Conservation (phyloP, 2,113 vertebrate species). For the Syrmaticus mikado region DNA sequence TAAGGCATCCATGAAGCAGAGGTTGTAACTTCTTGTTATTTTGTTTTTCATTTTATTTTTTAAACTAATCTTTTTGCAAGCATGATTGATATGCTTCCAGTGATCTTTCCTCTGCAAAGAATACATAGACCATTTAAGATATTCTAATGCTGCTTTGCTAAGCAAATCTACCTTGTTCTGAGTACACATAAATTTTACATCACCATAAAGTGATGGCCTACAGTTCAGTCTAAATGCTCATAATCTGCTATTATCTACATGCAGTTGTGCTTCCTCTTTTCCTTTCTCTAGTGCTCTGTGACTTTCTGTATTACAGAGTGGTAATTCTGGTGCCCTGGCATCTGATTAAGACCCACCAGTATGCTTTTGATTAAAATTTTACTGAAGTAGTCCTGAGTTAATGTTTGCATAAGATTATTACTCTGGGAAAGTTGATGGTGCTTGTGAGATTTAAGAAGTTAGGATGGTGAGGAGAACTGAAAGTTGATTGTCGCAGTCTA, state of each 20-base stretch:
- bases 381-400: background rate
- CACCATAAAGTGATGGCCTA: background rate
- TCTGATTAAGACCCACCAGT: background rate
- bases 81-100: accelerated
- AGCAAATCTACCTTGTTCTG: background rate
- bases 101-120: background rate
- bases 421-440: background rate
- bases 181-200: background rate
- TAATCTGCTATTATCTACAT: background rate
- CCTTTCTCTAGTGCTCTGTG: accelerated
- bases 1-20: background rate
- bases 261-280: background rate
- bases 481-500: background rate
- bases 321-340: background rate
- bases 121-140: background rate
- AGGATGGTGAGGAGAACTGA: background rate
- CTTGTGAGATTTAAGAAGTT: background rate
- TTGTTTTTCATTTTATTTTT: background rate
- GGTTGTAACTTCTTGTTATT: background rate
- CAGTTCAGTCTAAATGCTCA: background rate
- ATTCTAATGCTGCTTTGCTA: background rate
- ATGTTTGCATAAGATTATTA: background rate
- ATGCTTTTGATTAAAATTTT: background rate
- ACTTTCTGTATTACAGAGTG: background rate
- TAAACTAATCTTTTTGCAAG: background rate